A percentile compares a stretch with the other conserved stretches of the same genome.
These are phyloP conservation scores for Pyrgus malvae DNA, from an alignment of 2,888 invertebrate genomes.

Conservation along the genomic window DNA sequence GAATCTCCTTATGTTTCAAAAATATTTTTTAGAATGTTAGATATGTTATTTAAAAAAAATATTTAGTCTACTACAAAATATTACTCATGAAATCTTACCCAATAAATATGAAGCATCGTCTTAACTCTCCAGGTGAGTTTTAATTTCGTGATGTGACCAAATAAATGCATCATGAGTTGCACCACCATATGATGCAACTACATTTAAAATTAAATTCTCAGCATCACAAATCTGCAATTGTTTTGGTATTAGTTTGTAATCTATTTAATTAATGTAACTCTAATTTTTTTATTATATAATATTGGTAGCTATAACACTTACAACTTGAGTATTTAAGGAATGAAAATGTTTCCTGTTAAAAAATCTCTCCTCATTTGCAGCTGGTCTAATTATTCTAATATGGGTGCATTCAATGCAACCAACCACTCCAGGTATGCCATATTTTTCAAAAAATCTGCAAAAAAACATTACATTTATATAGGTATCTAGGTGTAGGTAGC, in stretches of 20 bases:
- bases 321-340: constrained; percentile 36
- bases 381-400: constrained; percentile 21
- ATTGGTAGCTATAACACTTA: not conserved
- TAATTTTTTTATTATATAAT: no score
- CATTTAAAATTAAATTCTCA: constrained; percentile 17
- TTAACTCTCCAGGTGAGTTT: not conserved
- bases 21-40: not conserved
- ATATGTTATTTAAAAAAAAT: not conserved
- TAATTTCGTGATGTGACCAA: not conserved
- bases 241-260: no score
- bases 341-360: constrained; percentile 33
- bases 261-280: no score
- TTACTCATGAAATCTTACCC: not conserved
- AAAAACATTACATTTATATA: not conserved
- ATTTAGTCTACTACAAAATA: not conserved
- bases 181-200: not conserved
- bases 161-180: not conserved
- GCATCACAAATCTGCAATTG: constrained; percentile 22
- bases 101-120: not conserved
- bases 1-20: not conserved
- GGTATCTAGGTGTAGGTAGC: no score
- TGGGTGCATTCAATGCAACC: constrained; percentile 27
- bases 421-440: constrained; percentile 10
- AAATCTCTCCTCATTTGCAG: constrained; percentile 19
- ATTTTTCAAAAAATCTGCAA: not conserved